Conservation (phyloP, 64 coral and sea anemone genomes). For the Stylophora pistillata region DNA sequence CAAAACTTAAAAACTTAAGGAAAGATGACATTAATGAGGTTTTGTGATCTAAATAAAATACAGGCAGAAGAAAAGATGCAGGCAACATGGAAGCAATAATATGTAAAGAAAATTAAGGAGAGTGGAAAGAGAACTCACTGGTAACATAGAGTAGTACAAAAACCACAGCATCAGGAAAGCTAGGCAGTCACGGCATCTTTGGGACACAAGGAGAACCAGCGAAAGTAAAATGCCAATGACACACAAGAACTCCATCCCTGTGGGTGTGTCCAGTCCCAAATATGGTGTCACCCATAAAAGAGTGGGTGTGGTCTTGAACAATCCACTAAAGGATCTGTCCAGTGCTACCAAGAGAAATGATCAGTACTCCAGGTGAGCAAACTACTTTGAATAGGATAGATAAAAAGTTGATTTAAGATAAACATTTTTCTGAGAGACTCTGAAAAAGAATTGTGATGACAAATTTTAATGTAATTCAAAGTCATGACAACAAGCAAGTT, state of each 20-base stretch:
- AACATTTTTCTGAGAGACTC: neutral
- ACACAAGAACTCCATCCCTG: conserved; percentile 92
- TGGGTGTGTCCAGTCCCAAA: conserved; percentile 72
- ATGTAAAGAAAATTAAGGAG: neutral
- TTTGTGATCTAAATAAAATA: too few relatives aligned
- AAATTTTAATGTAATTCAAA: too few relatives aligned
- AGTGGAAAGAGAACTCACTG: conserved; percentile 26
- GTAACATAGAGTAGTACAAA: conserved; percentile 84
- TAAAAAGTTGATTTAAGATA: neutral
- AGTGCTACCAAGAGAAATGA: conserved; percentile 12
- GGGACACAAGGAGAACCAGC: conserved; percentile 73
- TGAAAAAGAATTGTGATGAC: too few relatives aligned
- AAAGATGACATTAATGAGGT: too few relatives aligned
- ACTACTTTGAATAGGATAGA: neutral
- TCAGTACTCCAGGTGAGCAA: neutral
- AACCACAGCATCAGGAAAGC: conserved; percentile 77
- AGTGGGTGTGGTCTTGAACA: conserved; percentile 66
- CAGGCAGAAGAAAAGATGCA: too few relatives aligned
- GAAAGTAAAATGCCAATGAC: conserved; percentile 72
- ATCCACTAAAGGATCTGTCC: conserved; percentile 54
- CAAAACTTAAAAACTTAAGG: too few relatives aligned
- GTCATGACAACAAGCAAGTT: neutral
- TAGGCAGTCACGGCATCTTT: conserved; percentile 74
- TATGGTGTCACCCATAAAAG: conserved; percentile 83
- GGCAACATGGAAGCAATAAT: too few relatives aligned